These are phyloP conservation scores for Lacanobia wlatinum DNA, from an alignment of 2,888 invertebrate genomes.

Conservation along the genomic window DNA sequence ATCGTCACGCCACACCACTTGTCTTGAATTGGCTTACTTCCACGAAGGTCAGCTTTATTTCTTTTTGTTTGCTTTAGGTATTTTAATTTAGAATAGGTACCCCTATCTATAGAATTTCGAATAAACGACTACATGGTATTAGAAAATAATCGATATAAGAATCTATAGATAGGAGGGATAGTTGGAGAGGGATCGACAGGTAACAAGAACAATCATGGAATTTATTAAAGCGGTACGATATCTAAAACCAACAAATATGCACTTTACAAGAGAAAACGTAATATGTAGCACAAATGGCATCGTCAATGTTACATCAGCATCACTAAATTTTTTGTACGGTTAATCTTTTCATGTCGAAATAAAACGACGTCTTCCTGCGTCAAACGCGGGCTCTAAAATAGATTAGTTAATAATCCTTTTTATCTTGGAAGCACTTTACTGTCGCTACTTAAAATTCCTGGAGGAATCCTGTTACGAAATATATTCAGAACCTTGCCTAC, in stretches of 20 bases:
- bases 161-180: too few relatives aligned
- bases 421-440: constrained; percentile 67
- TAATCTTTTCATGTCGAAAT: constrained; percentile 52
- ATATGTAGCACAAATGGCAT: background rate
- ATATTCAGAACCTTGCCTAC: constrained; percentile 58
- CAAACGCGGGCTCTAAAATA: constrained; percentile 62
- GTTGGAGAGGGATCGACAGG: too few relatives aligned
- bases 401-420: constrained; percentile 73
- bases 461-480: constrained; percentile 70
- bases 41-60: constrained; percentile 7
- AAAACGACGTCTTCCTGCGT: constrained; percentile 43
- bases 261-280: background rate
- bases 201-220: background rate
- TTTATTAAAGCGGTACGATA: background rate
- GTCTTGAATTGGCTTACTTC: constrained; percentile 23
- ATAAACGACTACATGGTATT: background rate
- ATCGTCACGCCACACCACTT: constrained; percentile 13
- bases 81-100: background rate
- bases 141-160: background rate
- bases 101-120: background rate
- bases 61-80: background rate
- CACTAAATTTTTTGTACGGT: constrained; percentile 19
- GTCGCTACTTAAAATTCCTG: constrained; percentile 63
- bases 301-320: constrained; percentile 32
- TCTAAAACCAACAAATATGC: background rate